Conservation (phyloP, 2,888 invertebrate genomes). For the Neoitamus cyanurus region DNA sequence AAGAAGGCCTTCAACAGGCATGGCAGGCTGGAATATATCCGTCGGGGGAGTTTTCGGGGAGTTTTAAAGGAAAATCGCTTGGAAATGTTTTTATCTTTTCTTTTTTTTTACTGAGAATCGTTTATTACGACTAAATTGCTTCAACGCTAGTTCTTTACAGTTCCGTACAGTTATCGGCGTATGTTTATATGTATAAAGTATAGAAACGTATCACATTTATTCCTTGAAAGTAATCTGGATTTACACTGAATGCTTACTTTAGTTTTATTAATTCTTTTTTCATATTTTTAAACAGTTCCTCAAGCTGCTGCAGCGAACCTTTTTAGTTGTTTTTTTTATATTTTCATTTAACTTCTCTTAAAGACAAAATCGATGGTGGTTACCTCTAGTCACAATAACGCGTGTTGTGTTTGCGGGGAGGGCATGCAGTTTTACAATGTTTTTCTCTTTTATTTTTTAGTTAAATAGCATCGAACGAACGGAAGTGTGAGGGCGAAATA, state of each 20-base stretch:
- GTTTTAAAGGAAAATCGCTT: no score
- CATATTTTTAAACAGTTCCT: not conserved
- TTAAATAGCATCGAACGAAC: not conserved
- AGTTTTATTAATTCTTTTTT: not conserved
- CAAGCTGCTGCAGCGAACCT: not conserved
- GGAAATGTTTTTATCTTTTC: no score
- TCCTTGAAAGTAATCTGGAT: not conserved
- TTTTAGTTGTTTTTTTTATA: not conserved
- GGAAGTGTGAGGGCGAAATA: not conserved
- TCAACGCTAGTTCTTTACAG: not conserved
- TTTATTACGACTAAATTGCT: not conserved
- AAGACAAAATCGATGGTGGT: not conserved
- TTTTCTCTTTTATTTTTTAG: not conserved
- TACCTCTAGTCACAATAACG: not conserved
- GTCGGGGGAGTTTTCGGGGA: no score
- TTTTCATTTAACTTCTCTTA: not conserved
- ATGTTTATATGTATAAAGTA: not conserved
- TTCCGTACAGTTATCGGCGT: not conserved
- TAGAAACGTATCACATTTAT: constrained; percentile 1
- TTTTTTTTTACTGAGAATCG: not conserved
- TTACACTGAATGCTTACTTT: not conserved
- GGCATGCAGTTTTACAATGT: not conserved
- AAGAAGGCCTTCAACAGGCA: no score
- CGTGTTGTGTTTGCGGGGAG: not conserved
- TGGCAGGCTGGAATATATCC: no score